A percentile compares a stretch with the other conserved stretches of the same genome.
Conservation (phyloP, 2,888 invertebrate species). For the Drosophila neonasuta region DNA sequence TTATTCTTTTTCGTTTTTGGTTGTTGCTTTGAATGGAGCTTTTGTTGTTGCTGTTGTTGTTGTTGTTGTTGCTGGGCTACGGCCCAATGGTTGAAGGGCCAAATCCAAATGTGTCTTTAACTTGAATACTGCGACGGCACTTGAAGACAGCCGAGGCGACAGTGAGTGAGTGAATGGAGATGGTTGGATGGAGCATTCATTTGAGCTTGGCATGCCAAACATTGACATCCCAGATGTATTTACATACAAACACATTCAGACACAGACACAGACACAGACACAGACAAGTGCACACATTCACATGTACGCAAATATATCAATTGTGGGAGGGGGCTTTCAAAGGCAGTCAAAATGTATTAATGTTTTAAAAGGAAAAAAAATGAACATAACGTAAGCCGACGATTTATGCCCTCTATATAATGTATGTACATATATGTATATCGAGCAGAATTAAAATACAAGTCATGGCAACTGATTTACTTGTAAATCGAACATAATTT, state of each 20-base stretch:
- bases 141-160: constrained; percentile 37
- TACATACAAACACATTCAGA: constrained; percentile 2
- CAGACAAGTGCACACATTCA: neutral
- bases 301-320: constrained; percentile 12
- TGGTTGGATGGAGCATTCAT: neutral
- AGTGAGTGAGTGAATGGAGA: neutral
- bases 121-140: constrained; percentile 51
- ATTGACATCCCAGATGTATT: constrained; percentile 32
- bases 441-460: neutral
- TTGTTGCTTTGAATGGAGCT: constrained; percentile 7
- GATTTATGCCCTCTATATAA: neutral
- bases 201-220: constrained; percentile 17
- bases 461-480: neutral
- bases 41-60: constrained; percentile 8
- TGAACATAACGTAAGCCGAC: neutral
- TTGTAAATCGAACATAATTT: too few relatives aligned
- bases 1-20: neutral
- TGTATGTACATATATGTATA: neutral
- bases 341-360: constrained; percentile 11
- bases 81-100: constrained; percentile 19
- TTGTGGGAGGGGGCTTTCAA: constrained; percentile 1
- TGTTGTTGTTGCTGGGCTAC: constrained; percentile 25
- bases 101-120: constrained; percentile 73
- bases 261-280: neutral
- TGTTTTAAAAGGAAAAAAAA: neutral